Conservation (phyloP, 2,113 vertebrate species). For the Notothenia coriiceps region DNA sequence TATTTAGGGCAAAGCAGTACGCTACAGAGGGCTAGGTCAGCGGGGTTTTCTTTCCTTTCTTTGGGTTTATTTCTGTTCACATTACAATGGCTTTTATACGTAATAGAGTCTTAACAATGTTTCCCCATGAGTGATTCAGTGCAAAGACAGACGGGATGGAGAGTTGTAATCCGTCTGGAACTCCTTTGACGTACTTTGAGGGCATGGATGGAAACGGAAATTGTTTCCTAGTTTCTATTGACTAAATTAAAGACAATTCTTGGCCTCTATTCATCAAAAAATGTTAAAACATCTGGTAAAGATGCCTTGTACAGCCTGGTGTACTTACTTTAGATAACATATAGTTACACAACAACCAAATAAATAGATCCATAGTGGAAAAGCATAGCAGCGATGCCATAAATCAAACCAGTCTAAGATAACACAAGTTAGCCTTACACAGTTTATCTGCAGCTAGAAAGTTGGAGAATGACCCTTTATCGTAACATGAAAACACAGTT, state of each 20-base stretch:
- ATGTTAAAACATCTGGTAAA: background rate
- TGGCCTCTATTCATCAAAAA: background rate
- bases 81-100: background rate
- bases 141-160: background rate
- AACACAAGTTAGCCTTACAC: background rate
- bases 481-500: background rate
- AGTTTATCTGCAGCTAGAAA: background rate
- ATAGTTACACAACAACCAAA: background rate
- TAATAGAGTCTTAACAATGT: background rate
- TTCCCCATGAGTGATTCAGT: background rate
- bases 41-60: background rate
- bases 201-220: conserved; percentile 8
- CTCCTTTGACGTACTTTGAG: background rate
- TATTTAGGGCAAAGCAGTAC: conserved; percentile 16
- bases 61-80: background rate
- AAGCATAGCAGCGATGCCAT: background rate
- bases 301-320: background rate
- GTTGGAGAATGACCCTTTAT: conserved; percentile 11
- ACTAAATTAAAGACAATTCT: background rate
- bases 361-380: background rate
- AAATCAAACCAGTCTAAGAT: conserved; percentile 1
- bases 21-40: background rate
- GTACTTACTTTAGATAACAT: background rate
- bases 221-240: background rate
- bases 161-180: background rate